These are phyloP conservation scores for Netelia fuscicornis DNA, from an alignment of 2,888 invertebrate genomes.

Conservation along the genomic window DNA sequence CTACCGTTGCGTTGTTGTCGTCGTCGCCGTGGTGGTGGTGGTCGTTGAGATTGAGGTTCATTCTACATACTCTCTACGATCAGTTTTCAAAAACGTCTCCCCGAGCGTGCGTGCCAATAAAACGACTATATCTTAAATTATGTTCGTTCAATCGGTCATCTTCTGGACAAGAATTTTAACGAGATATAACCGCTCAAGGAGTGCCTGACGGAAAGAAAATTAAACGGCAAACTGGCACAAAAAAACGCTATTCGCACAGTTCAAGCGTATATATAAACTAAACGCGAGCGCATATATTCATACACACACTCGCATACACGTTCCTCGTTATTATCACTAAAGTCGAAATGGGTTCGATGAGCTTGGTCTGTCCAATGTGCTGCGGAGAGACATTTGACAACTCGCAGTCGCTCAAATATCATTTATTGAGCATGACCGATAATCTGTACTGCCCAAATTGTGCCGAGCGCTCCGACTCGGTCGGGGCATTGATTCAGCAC, in stretches of 20 bases:
- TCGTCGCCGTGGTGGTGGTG: too few species aligned
- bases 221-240: not conserved
- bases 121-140: not conserved
- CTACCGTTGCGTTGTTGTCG: too few species aligned
- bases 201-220: not conserved
- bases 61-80: not conserved
- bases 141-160: not conserved
- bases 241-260: not conserved
- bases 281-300: slow-evolving; percentile 4
- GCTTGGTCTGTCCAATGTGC: slow-evolving; percentile 88
- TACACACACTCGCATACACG: not conserved
- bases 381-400: slow-evolving; percentile 88
- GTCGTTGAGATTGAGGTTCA: not conserved
- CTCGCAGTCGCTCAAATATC: slow-evolving; percentile 86
- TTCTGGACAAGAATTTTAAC: not conserved
- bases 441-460: slow-evolving; percentile 88
- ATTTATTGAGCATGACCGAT: slow-evolving; percentile 86
- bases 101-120: not conserved
- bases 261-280: not conserved
- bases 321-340: slow-evolving; percentile 10
- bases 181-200: not conserved
- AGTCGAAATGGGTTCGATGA: slow-evolving; percentile 86
- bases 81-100: not conserved
- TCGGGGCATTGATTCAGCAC: slow-evolving; percentile 87
- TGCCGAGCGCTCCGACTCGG: slow-evolving; percentile 86